Evolutionary conservation across 2,113 vertebrate genomes (phyloP), one percentile per base, ranked within the genome.

Genomic region (Coregonus clupeaformis): DNA sequence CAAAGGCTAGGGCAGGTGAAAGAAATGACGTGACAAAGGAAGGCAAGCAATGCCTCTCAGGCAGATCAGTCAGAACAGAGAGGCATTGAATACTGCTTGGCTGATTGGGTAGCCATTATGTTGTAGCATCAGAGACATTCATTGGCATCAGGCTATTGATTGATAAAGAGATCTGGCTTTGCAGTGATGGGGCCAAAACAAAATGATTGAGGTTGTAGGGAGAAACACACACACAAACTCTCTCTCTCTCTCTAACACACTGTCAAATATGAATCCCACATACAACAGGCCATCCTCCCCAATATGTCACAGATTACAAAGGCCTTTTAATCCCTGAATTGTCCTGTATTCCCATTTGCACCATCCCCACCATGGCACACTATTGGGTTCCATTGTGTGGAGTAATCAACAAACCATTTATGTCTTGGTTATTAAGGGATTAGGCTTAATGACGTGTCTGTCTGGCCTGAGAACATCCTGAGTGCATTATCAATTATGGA

Each of bases 401-500:
- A 42, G 82, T 74, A 75, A 52, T 78, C 22, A 52, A 16, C 42
- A 30, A 29, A 55, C 69, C 45, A 52, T 79, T 81, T 80, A 78
- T 83, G 73, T 66, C 74, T 79, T 66, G 81, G 73, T 82, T 85
- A 68, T 81, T 63, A 77, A 66, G 49, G 68, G 78, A 88, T 89
- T 83, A 89, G 81, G 52, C 63, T 72, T 75, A 42, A 80, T 69
- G 79, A 63, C 64, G 63, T 70, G 75, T 57, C 77, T 75, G 77
- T 70, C 74, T 42, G 36, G 36, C 36, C 60, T 71, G 75, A 85
- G 80, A 59, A 86, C 79, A 81, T 76, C 73, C 32, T 73, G 80
- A 76, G 76, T 32, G 62, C 79, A 82, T 84, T 72, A 87, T 90
- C 86, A 89, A 88, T 89, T 86, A 91, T 85, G 72, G 81, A 91